Evolutionary conservation across 2,797 vertebrate genomes (phyloP).

Genomic region (Gouania willdenowi): DNA sequence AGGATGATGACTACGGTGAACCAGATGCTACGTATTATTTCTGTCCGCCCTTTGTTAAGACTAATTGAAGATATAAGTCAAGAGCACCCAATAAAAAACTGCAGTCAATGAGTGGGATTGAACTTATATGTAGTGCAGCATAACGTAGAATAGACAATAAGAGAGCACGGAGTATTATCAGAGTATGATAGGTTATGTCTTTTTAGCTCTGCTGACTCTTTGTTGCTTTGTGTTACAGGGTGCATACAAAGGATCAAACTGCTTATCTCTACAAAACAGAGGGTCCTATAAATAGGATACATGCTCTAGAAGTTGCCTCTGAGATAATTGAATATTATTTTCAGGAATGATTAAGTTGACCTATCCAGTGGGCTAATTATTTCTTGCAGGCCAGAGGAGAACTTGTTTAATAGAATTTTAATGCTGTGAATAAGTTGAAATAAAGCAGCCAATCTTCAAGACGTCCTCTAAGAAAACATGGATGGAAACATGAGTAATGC

Average conservation of each 20-base stretch:
- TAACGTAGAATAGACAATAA: constrained; percentile 47
- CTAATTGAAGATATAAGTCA: constrained; percentile 62
- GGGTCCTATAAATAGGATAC: constrained; percentile 70
- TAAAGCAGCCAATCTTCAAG: constrained; percentile 47
- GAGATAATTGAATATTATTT: constrained; percentile 83
- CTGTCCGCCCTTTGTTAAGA: constrained; percentile 33
- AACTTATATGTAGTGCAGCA: constrained; percentile 32
- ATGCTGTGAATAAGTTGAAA: constrained; percentile 65
- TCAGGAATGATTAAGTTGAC: constrained; percentile 81
- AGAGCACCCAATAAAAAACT: constrained; percentile 38
- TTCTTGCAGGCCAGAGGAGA: constrained; percentile 65
- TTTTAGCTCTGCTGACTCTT: constrained; percentile 50
- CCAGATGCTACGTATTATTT: constrained; percentile 36
- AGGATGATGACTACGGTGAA: constrained; percentile 30
- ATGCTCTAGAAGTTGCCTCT: constrained; percentile 69
- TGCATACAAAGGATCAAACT: constrained; percentile 65
- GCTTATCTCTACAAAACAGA: constrained; percentile 68
- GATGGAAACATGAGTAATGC: constrained; percentile 39
- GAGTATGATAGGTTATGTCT: constrained; percentile 64
- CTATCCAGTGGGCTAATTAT: constrained; percentile 80
- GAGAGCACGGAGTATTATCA: constrained; percentile 57
- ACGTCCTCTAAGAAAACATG: constrained; percentile 42
- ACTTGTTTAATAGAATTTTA: constrained; percentile 70
- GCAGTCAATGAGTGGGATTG: constrained; percentile 36
- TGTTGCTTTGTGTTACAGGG: constrained; percentile 56